Percentiles rank a stretch among this genome's conserved stretches.
phyloP scores from a whole-genome alignment of 2,113 vertebrate species.

The Myxocyprinus asiaticus region DNA sequence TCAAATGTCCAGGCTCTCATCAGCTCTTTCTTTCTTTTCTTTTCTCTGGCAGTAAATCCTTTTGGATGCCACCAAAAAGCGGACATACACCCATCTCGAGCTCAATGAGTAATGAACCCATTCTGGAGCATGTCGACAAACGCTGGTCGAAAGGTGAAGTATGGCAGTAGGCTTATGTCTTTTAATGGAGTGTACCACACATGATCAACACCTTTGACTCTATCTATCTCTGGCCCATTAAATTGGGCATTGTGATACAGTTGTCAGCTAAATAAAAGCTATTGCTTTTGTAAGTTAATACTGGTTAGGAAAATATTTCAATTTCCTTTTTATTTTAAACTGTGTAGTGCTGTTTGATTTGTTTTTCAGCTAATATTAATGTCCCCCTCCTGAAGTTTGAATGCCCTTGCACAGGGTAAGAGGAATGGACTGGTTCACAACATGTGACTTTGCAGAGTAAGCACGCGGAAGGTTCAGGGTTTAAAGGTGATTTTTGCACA shows the following conservation, averaged over 20 bases:
- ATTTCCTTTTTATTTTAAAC: background rate
- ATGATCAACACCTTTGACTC: background rate
- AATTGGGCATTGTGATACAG: background rate
- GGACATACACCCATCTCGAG: conserved; percentile 58
- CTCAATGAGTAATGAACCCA: conserved; percentile 90
- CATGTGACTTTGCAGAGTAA: background rate
- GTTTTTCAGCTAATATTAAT: background rate
- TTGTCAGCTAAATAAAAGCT: too few species aligned
- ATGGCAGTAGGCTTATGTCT: background rate
- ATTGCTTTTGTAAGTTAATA: too few species aligned
- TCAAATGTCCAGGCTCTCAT: conserved; percentile 28
- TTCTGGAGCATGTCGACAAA: conserved; percentile 97
- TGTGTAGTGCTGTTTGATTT: background rate
- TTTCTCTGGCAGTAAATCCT: conserved; percentile 41
- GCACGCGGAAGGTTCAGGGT: background rate
- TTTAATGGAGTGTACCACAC: background rate
- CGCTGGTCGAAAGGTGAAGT: conserved; percentile 87
- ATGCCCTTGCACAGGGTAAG: background rate
- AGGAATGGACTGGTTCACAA: background rate
- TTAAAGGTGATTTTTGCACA: conserved; percentile 1
- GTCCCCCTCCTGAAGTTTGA: too few species aligned
- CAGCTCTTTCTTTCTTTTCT: background rate
- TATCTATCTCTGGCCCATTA: background rate
- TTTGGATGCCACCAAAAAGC: conserved; percentile 63
- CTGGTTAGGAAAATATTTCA: too few species aligned